Percentiles rank a stretch among this genome's conserved stretches.
Evolutionary conservation across 2,888 invertebrate species (phyloP).

Genomic region (Creontiades dilutus): DNA sequence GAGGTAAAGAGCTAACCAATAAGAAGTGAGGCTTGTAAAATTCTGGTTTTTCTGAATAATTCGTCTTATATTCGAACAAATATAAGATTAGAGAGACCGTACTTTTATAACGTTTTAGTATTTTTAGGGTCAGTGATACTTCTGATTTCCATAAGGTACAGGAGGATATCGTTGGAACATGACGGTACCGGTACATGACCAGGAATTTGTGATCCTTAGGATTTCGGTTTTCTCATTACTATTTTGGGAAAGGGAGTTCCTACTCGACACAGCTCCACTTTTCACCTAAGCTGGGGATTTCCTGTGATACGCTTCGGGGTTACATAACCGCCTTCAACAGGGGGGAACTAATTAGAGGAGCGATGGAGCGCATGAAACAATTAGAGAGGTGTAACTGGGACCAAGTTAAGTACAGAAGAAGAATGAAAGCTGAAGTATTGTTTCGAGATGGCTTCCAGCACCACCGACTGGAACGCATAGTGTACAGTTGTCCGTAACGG

Average conservation of each 20-base stretch:
- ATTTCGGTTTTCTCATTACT: not conserved
- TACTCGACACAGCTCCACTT: not conserved
- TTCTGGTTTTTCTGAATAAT: too few relatives aligned
- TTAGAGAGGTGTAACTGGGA: not conserved
- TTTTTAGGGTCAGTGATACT: not conserved
- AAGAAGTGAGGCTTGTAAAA: too few relatives aligned
- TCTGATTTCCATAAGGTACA: not conserved
- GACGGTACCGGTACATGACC: not conserved
- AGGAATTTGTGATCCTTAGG: not conserved
- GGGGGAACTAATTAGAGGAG: slow-evolving; percentile 1
- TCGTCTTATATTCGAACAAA: too few relatives aligned
- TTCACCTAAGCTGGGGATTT: not conserved
- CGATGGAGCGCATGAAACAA: slow-evolving; percentile 40
- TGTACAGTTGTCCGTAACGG: too few relatives aligned
- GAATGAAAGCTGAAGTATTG: not conserved
- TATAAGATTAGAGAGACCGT: too few relatives aligned
- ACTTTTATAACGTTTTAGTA: too few relatives aligned
- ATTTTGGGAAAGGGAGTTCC: not conserved
- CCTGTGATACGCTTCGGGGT: not conserved
- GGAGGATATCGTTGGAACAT: slow-evolving; percentile 3
- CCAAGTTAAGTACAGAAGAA: not conserved
- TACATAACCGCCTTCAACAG: slow-evolving; percentile 10
- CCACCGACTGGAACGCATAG: too few relatives aligned
- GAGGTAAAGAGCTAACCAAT: too few relatives aligned
- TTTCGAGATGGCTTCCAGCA: not conserved